Base-by-base conservation (phyloP, 2,797 vertebrate species). In the Rhinoraja longicauda region DNA sequence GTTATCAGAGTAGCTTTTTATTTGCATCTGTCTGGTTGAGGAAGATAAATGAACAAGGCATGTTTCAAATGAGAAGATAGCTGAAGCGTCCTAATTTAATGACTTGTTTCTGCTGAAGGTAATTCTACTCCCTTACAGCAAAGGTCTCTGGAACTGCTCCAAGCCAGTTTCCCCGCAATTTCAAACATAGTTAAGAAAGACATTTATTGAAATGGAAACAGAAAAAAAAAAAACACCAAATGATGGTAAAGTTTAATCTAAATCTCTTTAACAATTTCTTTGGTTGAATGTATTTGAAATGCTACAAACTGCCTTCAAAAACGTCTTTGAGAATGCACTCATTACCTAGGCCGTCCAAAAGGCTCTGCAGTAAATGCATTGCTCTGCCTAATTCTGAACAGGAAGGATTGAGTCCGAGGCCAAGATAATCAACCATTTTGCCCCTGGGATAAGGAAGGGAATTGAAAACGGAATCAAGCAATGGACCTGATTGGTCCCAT, bases 51-150 rank as follows among this genome's bases (percentile, higher is more conserved):
- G 84, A 88, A 67, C 17, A 10, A 72, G n/a, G 32, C 62, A 88
- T 88, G 32, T 88, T 88, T 88, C 62, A 88, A 88, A 88, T 88
- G 59, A 88, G 59, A 88, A 64, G n/a, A 67, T 88, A 17, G 17
- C 62, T 88, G 84, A 84, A 59, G 57, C 26, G 84, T 84, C 81
- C 81, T 84, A 81, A 62, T 67, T 88, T 32, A 88, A 88, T 88
- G 59, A 64, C n/a, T 88, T 88, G 84, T 32, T 64, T 88, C 84
- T 88, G 21, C 84, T 67, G 59, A 32, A 67, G 59, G 59, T 64
- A 88, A 88, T 88, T 88, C 84, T 64, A 88, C n/a, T 36, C 84
- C 84, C 81, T 59, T 29, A 59, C 24, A 59, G 53, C 26, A 4
- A 59, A 26, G 26, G 19, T 24, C 12, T 81, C 45, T 81, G 79